Base-by-base conservation (phyloP, 2,888 invertebrate species). In the Agrochola litura region DNA sequence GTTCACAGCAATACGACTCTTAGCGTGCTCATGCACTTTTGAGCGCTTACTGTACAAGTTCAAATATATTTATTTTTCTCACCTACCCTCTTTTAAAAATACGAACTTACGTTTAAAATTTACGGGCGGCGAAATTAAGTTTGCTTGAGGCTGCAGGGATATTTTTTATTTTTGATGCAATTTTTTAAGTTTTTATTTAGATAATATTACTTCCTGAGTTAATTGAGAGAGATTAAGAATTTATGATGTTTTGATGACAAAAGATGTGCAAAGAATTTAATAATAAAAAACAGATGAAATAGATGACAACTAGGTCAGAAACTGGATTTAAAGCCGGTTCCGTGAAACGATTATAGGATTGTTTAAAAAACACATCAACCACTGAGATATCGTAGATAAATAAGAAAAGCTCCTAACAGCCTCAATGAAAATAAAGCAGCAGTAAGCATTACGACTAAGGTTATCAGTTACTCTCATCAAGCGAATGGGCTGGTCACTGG, bases 1-100 rank as follows among this genome's bases (percentile, higher is more conserved):
- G n/a, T n/a, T n/a, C n/a, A n/a, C n/a, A n/a, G n/a, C n/a, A n/a
- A n/a, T n/a, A n/a, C n/a, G n/a, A n/a, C n/a, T n/a, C n/a, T n/a
- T n/a, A n/a, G n/a, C n/a, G n/a, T n/a, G n/a, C n/a, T n/a, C n/a
- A n/a, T n/a, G n/a, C n/a, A n/a, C n/a, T n/a, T n/a, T n/a, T n/a
- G n/a, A n/a, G n/a, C n/a, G n/a, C n/a, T n/a, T n/a, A n/a, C n/a
- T n/a, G n/a, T n/a, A n/a, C 56, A 41, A 56, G 67, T 75, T 77
- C 68, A 78, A 79, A 85, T 77, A 86, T 83, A 88, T 79, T 73
- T 79, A 85, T 82, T 85, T 76, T 80, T 85, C 65, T 81, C 64
- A 79, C 66, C 61, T 71, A 63, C 73, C 75, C 30, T 49, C 61
- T 41, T 78, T 69, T 76, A 64, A 84, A 83, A 80, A 80, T 71